Conservation (phyloP, 2,888 invertebrate genomes). For the Drosophila mimica region DNA sequence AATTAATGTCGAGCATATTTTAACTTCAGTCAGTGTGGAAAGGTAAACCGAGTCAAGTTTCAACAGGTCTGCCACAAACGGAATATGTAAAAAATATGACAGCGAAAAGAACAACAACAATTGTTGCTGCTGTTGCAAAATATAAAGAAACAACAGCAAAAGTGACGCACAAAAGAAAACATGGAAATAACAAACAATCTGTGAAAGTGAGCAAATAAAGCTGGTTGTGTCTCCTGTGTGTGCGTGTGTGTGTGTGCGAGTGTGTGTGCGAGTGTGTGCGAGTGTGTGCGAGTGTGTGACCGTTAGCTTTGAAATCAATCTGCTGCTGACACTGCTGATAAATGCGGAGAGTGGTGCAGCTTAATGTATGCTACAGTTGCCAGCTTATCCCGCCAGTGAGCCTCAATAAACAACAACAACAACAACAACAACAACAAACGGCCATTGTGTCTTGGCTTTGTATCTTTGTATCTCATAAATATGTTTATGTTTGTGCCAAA, state of each 20-base stretch:
- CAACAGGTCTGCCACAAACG: slow-evolving; percentile 53
- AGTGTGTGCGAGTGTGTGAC: slow-evolving; percentile 22
- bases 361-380: slow-evolving; percentile 50
- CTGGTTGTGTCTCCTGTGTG: slow-evolving; percentile 9
- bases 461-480: slow-evolving; percentile 39
- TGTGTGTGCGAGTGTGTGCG: neutral
- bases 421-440: slow-evolving; percentile 34
- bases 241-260: slow-evolving; percentile 1
- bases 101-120: slow-evolving; percentile 29
- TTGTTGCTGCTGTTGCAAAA: slow-evolving; percentile 19
- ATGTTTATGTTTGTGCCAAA: slow-evolving; percentile 37
- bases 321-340: slow-evolving; percentile 67
- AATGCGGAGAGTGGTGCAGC: slow-evolving; percentile 44
- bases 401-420: slow-evolving; percentile 48
- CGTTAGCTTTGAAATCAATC: slow-evolving; percentile 65
- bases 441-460: slow-evolving; percentile 31
- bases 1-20: slow-evolving; percentile 33
- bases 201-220: slow-evolving; percentile 64
- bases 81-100: slow-evolving; percentile 37
- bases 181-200: slow-evolving; percentile 37
- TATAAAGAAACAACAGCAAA: slow-evolving; percentile 14
- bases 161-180: slow-evolving; percentile 8
- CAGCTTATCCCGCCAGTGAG: slow-evolving; percentile 50
- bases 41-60: slow-evolving; percentile 34
- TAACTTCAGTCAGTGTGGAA: slow-evolving; percentile 22